A percentile compares a stretch with the other conserved stretches of the same genome.
Evolutionary conservation across 1,140 invertebrate genomes (phyloP).

Genomic region (Plectus sambesii): DNA sequence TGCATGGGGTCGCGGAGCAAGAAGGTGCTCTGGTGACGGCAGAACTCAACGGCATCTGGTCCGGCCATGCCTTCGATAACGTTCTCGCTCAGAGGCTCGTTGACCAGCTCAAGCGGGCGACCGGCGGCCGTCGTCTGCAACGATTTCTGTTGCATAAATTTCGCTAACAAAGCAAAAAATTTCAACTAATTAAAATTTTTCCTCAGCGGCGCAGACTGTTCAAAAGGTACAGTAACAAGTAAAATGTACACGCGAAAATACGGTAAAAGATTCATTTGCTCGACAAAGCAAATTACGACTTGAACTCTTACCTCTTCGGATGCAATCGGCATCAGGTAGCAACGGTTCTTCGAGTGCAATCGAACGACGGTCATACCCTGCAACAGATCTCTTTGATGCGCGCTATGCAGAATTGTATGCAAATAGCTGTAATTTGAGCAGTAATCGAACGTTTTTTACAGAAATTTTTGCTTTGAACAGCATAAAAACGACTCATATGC

Average conservation of each 20-base stretch:
- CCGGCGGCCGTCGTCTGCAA: too few species aligned
- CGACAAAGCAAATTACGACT: too few species aligned
- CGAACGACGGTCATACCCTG: constrained; percentile 9
- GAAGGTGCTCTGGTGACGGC: background rate
- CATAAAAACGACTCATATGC: background rate
- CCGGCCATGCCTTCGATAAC: constrained; percentile 1
- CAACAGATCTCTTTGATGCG: background rate
- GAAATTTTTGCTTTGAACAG: constrained; percentile 3
- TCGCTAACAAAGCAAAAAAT: too few species aligned
- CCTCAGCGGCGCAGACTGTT: too few species aligned
- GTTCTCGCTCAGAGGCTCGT: background rate
- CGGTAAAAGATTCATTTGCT: constrained; percentile 2
- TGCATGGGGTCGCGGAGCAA: constrained; percentile 6
- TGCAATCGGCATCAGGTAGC: constrained; percentile 8
- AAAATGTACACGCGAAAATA: background rate
- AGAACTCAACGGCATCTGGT: constrained; percentile 6
- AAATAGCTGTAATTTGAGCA: background rate
- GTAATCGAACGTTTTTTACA: background rate
- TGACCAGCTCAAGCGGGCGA: constrained; percentile 5
- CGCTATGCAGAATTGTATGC: background rate
- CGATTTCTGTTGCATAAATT: too few species aligned
- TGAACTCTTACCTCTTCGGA: too few species aligned
- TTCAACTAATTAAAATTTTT: too few species aligned
- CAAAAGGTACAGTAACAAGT: background rate
- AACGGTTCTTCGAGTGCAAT: constrained; percentile 6